Evolutionary conservation across 2,888 invertebrate species (phyloP).

Genomic region (Heliconius erato): DNA sequence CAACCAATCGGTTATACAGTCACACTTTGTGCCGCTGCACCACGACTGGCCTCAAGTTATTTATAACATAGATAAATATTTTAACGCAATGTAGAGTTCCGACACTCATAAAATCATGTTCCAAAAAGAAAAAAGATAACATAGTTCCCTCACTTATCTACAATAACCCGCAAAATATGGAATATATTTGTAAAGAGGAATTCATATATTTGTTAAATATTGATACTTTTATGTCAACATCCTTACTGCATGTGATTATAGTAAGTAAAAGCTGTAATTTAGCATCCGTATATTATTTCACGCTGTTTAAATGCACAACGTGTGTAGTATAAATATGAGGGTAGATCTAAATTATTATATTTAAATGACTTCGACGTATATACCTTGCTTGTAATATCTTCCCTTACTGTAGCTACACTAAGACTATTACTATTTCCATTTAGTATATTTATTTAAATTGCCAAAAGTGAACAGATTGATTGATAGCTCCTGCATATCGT

Average conservation of each 20-base stretch:
- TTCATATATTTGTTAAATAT: slow-evolving; percentile 27
- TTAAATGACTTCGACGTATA: background rate
- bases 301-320: slow-evolving; percentile 40
- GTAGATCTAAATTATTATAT: slow-evolving; percentile 15
- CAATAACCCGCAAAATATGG: background rate
- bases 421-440: background rate
- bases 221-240: slow-evolving; percentile 24
- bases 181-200: background rate
- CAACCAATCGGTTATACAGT: too few species aligned
- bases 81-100: background rate
- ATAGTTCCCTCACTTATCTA: background rate
- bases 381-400: background rate
- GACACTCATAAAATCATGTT: background rate
- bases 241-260: slow-evolving; percentile 21
- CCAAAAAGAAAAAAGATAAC: background rate
- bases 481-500: slow-evolving; percentile 36
- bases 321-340: background rate
- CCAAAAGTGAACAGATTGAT: slow-evolving; percentile 41
- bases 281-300: slow-evolving; percentile 40
- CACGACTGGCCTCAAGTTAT: background rate
- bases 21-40: too few species aligned
- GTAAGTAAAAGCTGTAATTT: slow-evolving; percentile 31
- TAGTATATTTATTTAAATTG: background rate
- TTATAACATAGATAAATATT: background rate
- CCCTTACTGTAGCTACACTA: background rate